Evolutionary conservation across 2,113 vertebrate genomes (phyloP).

Genomic region (Nettapus auritus): DNA sequence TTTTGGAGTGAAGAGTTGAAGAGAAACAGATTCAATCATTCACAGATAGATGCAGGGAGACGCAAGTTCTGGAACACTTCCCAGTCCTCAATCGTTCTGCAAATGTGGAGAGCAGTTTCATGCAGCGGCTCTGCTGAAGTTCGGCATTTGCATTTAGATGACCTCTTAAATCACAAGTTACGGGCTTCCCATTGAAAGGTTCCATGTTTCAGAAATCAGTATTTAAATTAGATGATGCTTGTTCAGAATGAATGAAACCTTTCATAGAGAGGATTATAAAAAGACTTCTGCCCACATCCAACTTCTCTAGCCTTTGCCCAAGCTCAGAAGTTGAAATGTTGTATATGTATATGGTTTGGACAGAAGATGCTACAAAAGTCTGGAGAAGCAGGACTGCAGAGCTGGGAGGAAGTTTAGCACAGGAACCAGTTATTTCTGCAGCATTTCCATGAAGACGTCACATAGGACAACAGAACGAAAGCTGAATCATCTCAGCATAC

Average conservation of each 20-base stretch:
- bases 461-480: neutral
- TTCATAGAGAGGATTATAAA: neutral
- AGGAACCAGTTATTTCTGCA: neutral
- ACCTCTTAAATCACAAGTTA: neutral
- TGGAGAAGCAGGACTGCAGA: neutral
- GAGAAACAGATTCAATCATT: conserved; percentile 35
- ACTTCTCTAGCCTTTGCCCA: neutral
- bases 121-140: neutral
- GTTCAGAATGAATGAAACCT: neutral
- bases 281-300: neutral
- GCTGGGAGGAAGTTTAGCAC: neutral
- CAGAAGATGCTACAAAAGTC: neutral
- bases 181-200: conserved; percentile 12
- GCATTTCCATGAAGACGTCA: conserved; percentile 28
- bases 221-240: neutral
- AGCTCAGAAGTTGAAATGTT: neutral
- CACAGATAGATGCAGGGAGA: neutral
- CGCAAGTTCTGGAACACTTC: neutral
- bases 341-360: neutral
- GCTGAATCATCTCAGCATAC: neutral
- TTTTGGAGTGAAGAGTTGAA: neutral
- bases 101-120: neutral
- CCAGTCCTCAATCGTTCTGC: neutral
- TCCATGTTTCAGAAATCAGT: neutral
- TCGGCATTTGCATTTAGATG: conserved; percentile 42